Evolutionary conservation across 2,113 vertebrate genomes (phyloP).

Genomic region (Eulacestoma nigropectus): DNA sequence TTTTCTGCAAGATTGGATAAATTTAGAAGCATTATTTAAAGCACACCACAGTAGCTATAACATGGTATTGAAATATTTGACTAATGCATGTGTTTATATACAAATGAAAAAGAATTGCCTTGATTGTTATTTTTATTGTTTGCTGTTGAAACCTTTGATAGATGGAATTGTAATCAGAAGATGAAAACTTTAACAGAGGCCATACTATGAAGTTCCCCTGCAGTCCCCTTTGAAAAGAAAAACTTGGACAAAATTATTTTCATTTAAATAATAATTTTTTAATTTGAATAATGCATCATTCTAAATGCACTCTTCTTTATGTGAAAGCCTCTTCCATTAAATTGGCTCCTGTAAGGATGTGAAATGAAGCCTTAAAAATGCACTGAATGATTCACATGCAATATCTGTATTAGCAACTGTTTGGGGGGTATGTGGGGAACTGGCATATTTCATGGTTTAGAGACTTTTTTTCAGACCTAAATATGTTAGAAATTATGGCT

Average conservation of each 20-base stretch:
- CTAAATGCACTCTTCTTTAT: not conserved
- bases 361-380: constrained; percentile 6
- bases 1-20: not conserved
- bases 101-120: not conserved
- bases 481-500: not conserved
- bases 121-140: not conserved
- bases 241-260: not conserved
- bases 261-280: not conserved
- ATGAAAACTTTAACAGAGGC: not conserved
- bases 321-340: not conserved
- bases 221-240: not conserved
- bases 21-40: not conserved
- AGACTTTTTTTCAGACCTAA: not conserved
- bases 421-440: not conserved
- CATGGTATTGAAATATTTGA: not conserved
- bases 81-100: not conserved
- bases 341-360: not conserved
- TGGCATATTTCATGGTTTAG: constrained; percentile 5
- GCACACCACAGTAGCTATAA: not conserved
- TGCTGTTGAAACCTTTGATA: not conserved
- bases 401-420: constrained; percentile 49
- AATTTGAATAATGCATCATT: not conserved
- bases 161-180: not conserved
- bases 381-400: not conserved
- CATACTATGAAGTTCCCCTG: not conserved